Evolutionary conservation across 30 jellyfish, hydroid and myxozoan genomes (phyloP), one percentile per base, ranked within the genome.

Genomic region (Aurelia sp.): DNA sequence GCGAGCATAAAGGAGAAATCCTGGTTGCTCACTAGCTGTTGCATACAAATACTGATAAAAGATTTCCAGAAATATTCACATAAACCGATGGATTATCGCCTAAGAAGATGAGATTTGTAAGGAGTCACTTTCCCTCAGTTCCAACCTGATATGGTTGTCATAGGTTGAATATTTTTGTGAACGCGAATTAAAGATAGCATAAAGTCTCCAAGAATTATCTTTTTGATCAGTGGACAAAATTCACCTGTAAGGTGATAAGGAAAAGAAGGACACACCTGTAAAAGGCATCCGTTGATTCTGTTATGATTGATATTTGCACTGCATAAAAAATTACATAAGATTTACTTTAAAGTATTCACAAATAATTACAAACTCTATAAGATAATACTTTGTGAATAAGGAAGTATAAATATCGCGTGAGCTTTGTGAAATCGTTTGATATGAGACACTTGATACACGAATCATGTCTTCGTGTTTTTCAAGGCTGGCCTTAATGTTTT

Each of bases 231-330:
- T 16, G 41, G 50, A 66, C n/a, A 6, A 27, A 66, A 15, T 21
- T 4, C 35, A 13, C 11, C 11, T 7, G 48, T 8, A 19, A 31
- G 77, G 16, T 20, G 19, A n/a, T 6, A 11, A 21, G 16, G 8
- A 21, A 6, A 17, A 15, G 22, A 18, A 1, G 22, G 17, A n/a
- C 63, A 33, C 40, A 72, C 93, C 93, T 84, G 84, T 40, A 84
- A 60, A 80, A 84, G 51, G 60, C 82, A 72, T 37, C 93, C 93
- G 20, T 84, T 84, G 15, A 72, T 44, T 20, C 66, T 31, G 73
- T 84, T 84, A 23, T 84, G 86, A 21, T n/a, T 71, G 66, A 57
- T 33, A 11, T 21, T 23, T 17, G 44, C 76, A 30, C 88, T 77
- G 76, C 9, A 62, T 40, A 61, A 44, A 44, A 13, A 9, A 44